phyloP scores from a whole-genome alignment of 2,113 vertebrate genomes.

The Nesospiza acunhae region DNA sequence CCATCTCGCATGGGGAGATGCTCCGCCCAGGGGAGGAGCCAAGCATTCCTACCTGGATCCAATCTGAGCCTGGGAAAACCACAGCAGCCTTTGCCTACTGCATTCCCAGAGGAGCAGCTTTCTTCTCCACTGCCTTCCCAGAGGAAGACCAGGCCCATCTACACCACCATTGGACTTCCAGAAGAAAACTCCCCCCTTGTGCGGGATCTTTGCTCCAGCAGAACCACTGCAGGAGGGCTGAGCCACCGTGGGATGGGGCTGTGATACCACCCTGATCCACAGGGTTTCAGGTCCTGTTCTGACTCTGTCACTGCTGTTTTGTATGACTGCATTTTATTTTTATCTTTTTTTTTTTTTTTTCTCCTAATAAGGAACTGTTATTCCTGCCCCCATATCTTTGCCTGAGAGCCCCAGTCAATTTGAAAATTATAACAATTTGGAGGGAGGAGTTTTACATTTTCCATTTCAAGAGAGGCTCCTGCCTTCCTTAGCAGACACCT shows the following conservation, averaged over 20 bases:
- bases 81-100: background rate
- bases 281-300: rapidly evolving
- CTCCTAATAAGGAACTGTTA: background rate
- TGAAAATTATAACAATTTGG: background rate
- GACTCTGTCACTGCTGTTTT: background rate
- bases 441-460: background rate
- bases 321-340: background rate
- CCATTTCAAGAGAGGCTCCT: background rate
- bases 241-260: background rate
- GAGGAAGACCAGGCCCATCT: background rate
- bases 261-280: background rate
- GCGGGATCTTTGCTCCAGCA: background rate
- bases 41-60: background rate
- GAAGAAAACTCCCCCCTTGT: background rate
- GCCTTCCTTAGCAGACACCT: background rate
- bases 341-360: no score
- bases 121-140: background rate
- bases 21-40: background rate
- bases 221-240: background rate
- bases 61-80: rapidly evolving
- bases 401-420: background rate
- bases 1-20: background rate
- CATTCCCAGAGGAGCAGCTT: background rate
- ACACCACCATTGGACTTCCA: background rate
- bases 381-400: background rate